Evolutionary conservation across 2,888 invertebrate species (phyloP), one percentile per base, ranked within the genome.

Genomic region (Macrophya annulata): DNA sequence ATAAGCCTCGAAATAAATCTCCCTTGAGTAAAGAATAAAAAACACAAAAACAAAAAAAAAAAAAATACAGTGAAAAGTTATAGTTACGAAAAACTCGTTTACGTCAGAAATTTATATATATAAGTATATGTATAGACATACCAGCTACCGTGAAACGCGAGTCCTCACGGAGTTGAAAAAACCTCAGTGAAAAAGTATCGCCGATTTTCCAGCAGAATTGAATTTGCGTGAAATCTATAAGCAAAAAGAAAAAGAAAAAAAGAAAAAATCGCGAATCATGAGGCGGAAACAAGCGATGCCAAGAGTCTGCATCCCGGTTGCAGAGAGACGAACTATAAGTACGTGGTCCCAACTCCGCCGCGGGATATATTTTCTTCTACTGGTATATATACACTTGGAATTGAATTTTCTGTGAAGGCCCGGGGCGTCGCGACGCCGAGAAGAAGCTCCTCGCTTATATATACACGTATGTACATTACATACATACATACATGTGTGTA

Each of bases 321-420:
- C 21, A 40, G 59, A 62, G 40, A 40, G 62, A 81, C 51, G 74
- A 74, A 74, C 77, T 77, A 45, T 45, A 45, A 45, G 45, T n/a
- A 45, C 10, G 45, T 45, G 17, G 10, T 10, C 21, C 45, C 72
- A n/a, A 45, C 45, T 8, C 45, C 37, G 31, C 77, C 77, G 12
- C 51, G 51, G 77, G 77, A 55, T 31, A 77, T 77, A 77, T 77
- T 55, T 48, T 77, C 48, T 17, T 77, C 77, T 77, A 31, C 10
- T 55, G 77, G 21, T 74, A 74, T 74, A 74, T 45, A 74, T 45
- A 45, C 74, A 74, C 74, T 74, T 45, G 74, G 55, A 77, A 77
- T 77, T 77, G 51, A 77, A 77, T 77, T 77, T 77, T 77, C 77
- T 55, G 17, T 51, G 12, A 17, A 55, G 51, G 48, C 77, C 48